These are phyloP conservation scores for Colistium nudipinnis DNA, from an alignment of 2,113 vertebrate species.

Conservation along the genomic window DNA sequence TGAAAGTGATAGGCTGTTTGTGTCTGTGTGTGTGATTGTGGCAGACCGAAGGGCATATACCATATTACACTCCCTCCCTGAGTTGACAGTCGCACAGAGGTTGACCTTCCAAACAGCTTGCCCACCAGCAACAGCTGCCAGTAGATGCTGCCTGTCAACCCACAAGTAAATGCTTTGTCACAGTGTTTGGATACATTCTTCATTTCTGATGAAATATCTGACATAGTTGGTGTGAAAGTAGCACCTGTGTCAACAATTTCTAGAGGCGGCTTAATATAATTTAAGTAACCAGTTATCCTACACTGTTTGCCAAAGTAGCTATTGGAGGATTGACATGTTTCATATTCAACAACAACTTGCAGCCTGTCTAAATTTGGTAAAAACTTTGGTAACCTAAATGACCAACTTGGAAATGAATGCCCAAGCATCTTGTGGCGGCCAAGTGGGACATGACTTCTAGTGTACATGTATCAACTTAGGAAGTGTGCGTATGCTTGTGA, in stretches of 20 bases:
- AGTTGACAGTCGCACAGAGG: conserved; percentile 20
- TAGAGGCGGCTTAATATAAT: not conserved
- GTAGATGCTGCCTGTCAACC: conserved; percentile 11
- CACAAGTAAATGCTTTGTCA: conserved; percentile 8
- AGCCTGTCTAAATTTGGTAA: conserved; percentile 12
- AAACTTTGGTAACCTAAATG: not conserved
- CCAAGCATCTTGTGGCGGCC: not conserved
- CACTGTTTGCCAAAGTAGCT: conserved; percentile 4
- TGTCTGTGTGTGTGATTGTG: conserved; percentile 20
- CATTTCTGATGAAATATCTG: not conserved
- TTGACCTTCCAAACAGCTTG: conserved; percentile 32
- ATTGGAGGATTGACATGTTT: not conserved
- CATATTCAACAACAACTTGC: not conserved
- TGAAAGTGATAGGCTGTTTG: conserved; percentile 4
- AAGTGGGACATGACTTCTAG: not conserved
- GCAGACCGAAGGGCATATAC: conserved; percentile 8
- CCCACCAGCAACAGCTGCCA: conserved; percentile 19
- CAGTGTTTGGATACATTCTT: not conserved
- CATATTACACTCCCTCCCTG: not conserved
- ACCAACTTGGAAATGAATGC: not conserved
- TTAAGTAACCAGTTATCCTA: conserved; percentile 1
- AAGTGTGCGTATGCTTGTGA: not conserved
- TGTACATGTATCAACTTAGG: not conserved
- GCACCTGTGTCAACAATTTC: not conserved
- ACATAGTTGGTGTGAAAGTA: not conserved